phyloP scores from a whole-genome alignment of 2,113 vertebrate species.

The Ptychochromis oligacanthus region DNA sequence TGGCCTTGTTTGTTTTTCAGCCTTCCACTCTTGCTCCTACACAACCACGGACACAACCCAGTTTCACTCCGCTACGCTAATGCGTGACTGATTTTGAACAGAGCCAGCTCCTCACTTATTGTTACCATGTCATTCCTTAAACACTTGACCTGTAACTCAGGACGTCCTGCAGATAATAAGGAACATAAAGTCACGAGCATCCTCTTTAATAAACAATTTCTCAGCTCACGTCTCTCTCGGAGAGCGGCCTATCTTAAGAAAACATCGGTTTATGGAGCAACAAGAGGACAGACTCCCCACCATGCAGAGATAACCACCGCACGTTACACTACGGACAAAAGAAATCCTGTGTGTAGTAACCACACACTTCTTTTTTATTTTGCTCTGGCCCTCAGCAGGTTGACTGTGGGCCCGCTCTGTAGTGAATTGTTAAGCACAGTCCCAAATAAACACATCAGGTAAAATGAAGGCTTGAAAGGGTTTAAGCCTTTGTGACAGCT shows the following conservation, averaged over 20 bases:
- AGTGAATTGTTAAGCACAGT: conserved; percentile 18
- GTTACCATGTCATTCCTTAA: neutral
- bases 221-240: conserved; percentile 21
- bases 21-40: neutral
- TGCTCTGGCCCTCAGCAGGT: neutral
- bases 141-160: conserved; percentile 33
- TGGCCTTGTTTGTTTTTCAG: neutral
- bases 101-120: neutral
- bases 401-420: neutral
- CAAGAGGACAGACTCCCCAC: conserved; percentile 13
- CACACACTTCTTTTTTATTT: neutral
- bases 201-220: conserved; percentile 47
- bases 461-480: neutral
- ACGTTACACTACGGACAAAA: conserved; percentile 13
- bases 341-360: neutral
- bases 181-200: conserved; percentile 29
- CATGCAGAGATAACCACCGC: conserved; percentile 23
- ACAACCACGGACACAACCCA: no score
- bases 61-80: neutral
- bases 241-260: conserved; percentile 55
- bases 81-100: neutral
- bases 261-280: conserved; percentile 53
- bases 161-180: conserved; percentile 49
- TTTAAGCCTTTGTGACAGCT: neutral
- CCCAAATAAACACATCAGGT: neutral